A percentile compares a stretch with the other conserved stretches of the same genome.
These are phyloP conservation scores for Euzetes globulus DNA, from an alignment of 2,888 invertebrate genomes.

Conservation along the genomic window DNA sequence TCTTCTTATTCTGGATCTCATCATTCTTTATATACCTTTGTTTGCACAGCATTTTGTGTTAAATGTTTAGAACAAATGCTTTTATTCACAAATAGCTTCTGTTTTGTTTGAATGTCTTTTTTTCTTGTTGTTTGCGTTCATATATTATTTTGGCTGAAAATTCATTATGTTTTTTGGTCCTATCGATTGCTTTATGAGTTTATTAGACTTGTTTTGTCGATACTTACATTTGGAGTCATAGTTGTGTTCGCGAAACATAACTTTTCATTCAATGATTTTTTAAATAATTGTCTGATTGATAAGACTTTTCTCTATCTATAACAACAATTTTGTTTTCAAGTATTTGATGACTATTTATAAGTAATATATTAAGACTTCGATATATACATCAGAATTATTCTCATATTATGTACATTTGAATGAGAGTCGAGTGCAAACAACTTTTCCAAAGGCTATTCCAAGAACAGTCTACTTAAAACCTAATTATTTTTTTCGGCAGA, in stretches of 20 bases:
- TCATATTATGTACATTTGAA: too few species aligned
- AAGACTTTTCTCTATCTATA: background rate
- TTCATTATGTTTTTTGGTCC: background rate
- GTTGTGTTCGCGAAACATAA: slow-evolving; percentile 1
- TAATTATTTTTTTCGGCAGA: too few species aligned
- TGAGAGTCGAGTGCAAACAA: too few species aligned
- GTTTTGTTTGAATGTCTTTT: background rate
- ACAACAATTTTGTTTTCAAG: too few species aligned
- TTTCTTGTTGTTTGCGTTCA: background rate
- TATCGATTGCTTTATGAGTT: background rate
- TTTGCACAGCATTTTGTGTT: background rate
- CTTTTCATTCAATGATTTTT: background rate
- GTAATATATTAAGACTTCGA: too few species aligned
- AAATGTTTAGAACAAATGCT: slow-evolving; percentile 1
- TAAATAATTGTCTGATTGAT: background rate
- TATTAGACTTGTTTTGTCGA: background rate
- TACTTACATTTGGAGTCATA: too few species aligned
- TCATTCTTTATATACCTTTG: background rate
- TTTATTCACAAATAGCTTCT: background rate
- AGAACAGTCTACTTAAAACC: too few species aligned
- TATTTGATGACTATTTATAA: too few species aligned
- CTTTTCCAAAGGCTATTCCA: too few species aligned
- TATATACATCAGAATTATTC: too few species aligned
- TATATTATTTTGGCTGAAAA: background rate
- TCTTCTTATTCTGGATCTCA: background rate